phyloP scores from a whole-genome alignment of 2,888 invertebrate species.

The Nomada flava region DNA sequence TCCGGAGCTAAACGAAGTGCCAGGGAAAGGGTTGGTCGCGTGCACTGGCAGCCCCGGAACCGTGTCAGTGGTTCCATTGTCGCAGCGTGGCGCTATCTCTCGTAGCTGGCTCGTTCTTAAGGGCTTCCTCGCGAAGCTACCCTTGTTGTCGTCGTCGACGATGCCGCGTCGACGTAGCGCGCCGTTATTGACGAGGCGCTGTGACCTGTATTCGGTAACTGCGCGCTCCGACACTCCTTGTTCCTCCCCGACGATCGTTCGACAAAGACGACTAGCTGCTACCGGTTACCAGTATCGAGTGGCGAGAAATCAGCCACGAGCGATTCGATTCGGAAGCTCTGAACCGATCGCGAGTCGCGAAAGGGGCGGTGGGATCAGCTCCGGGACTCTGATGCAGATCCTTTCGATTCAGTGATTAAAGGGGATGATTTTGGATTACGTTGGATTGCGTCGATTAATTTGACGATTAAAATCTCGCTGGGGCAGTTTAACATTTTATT shows the following conservation, averaged over 20 bases:
- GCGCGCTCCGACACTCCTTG: slow-evolving; percentile 63
- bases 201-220: slow-evolving; percentile 80
- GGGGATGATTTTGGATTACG: too few species aligned
- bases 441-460: too few species aligned
- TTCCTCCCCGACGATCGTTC: slow-evolving; percentile 17
- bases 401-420: too few species aligned
- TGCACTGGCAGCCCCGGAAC: slow-evolving; percentile 53
- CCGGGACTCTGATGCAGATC: background rate
- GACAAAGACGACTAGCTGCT: slow-evolving; percentile 30
- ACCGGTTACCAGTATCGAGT: slow-evolving; percentile 25
- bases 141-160: slow-evolving; percentile 43
- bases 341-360: slow-evolving; percentile 22
- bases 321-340: slow-evolving; percentile 50
- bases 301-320: slow-evolving; percentile 22
- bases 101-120: slow-evolving; percentile 49
- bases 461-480: too few species aligned
- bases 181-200: slow-evolving; percentile 80
- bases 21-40: slow-evolving; percentile 9
- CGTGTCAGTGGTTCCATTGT: slow-evolving; percentile 75
- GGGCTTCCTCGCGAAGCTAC: slow-evolving; percentile 37
- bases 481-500: too few species aligned
- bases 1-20: background rate
- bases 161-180: slow-evolving; percentile 66
- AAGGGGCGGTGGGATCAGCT: background rate
- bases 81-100: slow-evolving; percentile 55